These are phyloP conservation scores for Hippocampus zosterae DNA, from an alignment of 2,113 vertebrate species.

Conservation along the genomic window DNA sequence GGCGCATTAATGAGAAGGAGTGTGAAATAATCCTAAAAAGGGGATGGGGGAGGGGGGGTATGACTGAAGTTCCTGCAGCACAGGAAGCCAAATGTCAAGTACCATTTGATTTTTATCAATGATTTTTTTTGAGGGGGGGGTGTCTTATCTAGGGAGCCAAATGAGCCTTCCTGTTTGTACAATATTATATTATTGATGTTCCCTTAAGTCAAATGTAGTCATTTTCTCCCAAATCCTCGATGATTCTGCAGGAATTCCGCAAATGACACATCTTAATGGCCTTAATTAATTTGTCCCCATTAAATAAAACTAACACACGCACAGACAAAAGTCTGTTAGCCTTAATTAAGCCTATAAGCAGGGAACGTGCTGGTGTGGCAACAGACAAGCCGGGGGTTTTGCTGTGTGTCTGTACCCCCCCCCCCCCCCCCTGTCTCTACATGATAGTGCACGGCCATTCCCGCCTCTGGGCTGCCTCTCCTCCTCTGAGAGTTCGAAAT, in stretches of 20 bases:
- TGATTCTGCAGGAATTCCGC: slow-evolving; percentile 71
- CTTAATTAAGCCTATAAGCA: slow-evolving; percentile 99
- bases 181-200: not conserved
- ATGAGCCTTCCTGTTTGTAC: not conserved
- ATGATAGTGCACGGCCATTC: slow-evolving; percentile 80
- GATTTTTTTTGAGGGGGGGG: slow-evolving; percentile 26
- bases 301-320: slow-evolving; percentile 99
- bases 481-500: slow-evolving; percentile 95
- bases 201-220: not conserved
- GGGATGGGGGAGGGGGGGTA: slow-evolving; percentile 37
- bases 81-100: slow-evolving; percentile 71
- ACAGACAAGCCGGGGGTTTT: slow-evolving; percentile 90
- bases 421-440: slow-evolving; percentile 24
- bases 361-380: slow-evolving; percentile 88
- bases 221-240: not conserved
- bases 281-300: slow-evolving; percentile 99
- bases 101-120: slow-evolving; percentile 58
- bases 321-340: slow-evolving; percentile 99
- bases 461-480: slow-evolving; percentile 94
- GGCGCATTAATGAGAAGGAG: slow-evolving; percentile 67
- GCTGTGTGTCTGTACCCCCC: not conserved
- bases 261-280: slow-evolving; percentile 95
- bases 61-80: slow-evolving; percentile 57
- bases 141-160: slow-evolving; percentile 8
- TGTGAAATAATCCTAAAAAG: slow-evolving; percentile 71